These are phyloP conservation scores for Pachydiplax longipennis DNA, from an alignment of 2,888 invertebrate genomes.

Conservation along the genomic window DNA sequence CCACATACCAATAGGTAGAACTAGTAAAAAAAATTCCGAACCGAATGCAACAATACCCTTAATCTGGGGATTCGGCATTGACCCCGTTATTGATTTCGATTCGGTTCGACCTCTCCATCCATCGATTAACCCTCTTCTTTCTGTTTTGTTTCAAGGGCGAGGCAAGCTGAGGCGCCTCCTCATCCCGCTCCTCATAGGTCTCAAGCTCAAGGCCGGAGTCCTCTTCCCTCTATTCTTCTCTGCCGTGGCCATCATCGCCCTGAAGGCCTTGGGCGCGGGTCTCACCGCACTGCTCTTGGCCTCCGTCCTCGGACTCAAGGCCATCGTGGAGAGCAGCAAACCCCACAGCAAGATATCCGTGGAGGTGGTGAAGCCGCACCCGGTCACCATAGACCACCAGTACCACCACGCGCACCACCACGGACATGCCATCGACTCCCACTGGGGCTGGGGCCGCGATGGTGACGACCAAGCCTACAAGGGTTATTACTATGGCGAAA, in stretches of 20 bases:
- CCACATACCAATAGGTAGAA: no score
- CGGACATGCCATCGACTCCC: background rate
- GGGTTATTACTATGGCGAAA: background rate
- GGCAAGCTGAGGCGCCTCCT: slow-evolving; percentile 65
- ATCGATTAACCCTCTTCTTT: slow-evolving; percentile 50
- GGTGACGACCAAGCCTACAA: slow-evolving; percentile 2
- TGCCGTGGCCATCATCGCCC: slow-evolving; percentile 68
- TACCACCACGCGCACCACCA: slow-evolving; percentile 52
- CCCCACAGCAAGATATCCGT: slow-evolving; percentile 48
- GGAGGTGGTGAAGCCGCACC: slow-evolving; percentile 57
- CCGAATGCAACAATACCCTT: no score
- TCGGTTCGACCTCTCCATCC: background rate
- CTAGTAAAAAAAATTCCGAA: no score
- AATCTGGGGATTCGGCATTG: no score
- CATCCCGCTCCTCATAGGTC: slow-evolving; percentile 68
- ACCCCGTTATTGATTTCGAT: no score
- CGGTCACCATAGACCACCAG: slow-evolving; percentile 58
- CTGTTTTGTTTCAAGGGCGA: slow-evolving; percentile 54
- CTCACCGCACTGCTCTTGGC: slow-evolving; percentile 69
- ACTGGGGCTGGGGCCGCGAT: slow-evolving; percentile 26
- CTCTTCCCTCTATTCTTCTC: slow-evolving; percentile 69
- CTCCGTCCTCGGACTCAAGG: slow-evolving; percentile 54
- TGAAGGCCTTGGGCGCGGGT: slow-evolving; percentile 71
- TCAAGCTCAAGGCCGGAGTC: slow-evolving; percentile 70
- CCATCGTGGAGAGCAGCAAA: slow-evolving; percentile 49